Base-by-base conservation (phyloP, 1,140 invertebrate species). In the Caenorhabditis inopinata region DNA sequence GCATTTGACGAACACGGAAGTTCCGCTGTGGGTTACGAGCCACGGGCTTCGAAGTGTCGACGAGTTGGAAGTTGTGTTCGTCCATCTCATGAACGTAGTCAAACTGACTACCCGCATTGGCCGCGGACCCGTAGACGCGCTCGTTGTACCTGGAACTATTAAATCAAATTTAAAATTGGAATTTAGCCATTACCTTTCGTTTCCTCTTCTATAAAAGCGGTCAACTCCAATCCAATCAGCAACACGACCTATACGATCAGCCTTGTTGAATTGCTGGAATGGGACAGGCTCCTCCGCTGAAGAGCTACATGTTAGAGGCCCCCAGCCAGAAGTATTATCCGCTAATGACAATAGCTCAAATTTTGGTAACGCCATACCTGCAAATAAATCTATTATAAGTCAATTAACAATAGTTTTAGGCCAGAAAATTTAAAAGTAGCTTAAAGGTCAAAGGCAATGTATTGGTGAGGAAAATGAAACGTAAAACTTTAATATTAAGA, bases 201-300 rank as follows among this genome's bases (percentile, higher is more conserved):
- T 76, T 58, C 76, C 77, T 80, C 81, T 88, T 80, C 80, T 84
- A 85, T 73, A 87, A 81, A 83, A 87, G 12, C 86, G 84, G 62
- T 88, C 86, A 32, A 87, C 85, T 32, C 87, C 87, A n/a, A 89
- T 75, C 87, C 87, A 88, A 81, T 88, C 87, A 32, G 87, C 87
- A 74, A 88, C 86, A 58, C 87, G 85, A 6, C 87, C 87, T 47
- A 88, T 82, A 12, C 87, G 84, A 74, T 88, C 87, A 46, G 85
- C 80, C 74, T 89, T 89, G 79, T 88, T 88, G 81, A 86, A 88
- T 45, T 80, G 86, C 58, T 88, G 87, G 85, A 87, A 88, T 14
- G 87, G 88, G 32, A 88, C 74, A 1, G 78, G 62, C n/a, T 68
- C 58, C n/a, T 12, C 79, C 76, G 7, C 51, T 38, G 76, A 87